Evolutionary conservation across 1,140 invertebrate genomes (phyloP).

Genomic region (Trissolcus basalis): DNA sequence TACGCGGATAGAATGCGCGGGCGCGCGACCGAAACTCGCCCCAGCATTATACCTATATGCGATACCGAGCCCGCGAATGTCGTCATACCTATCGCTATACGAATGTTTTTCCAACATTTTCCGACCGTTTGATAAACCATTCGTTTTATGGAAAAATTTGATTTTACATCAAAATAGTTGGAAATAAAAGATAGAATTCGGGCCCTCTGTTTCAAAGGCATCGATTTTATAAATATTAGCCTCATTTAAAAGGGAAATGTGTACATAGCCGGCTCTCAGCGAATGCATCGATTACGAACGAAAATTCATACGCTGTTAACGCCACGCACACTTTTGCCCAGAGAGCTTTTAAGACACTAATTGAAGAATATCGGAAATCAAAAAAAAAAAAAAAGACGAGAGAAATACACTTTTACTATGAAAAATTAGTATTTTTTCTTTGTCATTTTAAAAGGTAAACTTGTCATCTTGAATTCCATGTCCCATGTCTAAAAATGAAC

Average conservation of each 20-base stretch:
- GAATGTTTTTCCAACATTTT: not conserved
- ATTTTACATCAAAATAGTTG: slow-evolving; percentile 5
- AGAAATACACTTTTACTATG: slow-evolving; percentile 23
- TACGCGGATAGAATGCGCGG: not conserved
- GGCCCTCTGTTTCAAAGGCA: slow-evolving; percentile 35
- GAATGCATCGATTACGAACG: slow-evolving; percentile 45
- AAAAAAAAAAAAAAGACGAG: slow-evolving; percentile 18
- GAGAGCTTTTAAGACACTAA: slow-evolving; percentile 45
- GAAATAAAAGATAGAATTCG: not conserved
- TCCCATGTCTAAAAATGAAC: too few species aligned
- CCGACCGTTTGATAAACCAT: not conserved
- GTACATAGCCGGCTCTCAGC: slow-evolving; percentile 8
- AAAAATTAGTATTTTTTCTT: slow-evolving; percentile 43
- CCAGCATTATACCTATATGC: too few species aligned
- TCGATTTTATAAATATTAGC: slow-evolving; percentile 52
- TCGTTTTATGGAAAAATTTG: slow-evolving; percentile 10
- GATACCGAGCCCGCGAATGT: too few species aligned
- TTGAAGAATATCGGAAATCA: slow-evolving; percentile 48
- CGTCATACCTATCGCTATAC: too few species aligned
- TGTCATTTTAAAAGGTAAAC: slow-evolving; percentile 20
- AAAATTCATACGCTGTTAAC: slow-evolving; percentile 48
- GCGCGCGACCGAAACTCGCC: too few species aligned
- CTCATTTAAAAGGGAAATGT: slow-evolving; percentile 52
- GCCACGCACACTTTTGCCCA: slow-evolving; percentile 25
- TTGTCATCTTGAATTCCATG: too few species aligned